A percentile compares a stretch with the other conserved stretches of the same genome.
These are phyloP conservation scores for Aphidius ervi DNA, from an alignment of 1,140 invertebrate genomes.

Conservation along the genomic window DNA sequence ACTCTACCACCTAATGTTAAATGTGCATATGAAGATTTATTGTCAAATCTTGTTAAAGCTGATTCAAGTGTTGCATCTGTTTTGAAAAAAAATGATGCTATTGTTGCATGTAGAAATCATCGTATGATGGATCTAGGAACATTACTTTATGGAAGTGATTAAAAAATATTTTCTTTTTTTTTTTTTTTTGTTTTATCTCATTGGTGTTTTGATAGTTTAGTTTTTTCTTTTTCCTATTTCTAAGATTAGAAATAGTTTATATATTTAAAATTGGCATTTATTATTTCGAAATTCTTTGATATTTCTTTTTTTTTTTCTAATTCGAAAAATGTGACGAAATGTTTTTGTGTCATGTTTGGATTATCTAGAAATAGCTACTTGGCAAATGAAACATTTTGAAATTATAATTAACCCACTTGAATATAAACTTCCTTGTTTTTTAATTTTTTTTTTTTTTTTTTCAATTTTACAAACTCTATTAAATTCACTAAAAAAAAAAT, in stretches of 20 bases:
- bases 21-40: constrained; percentile 84
- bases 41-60: constrained; percentile 78
- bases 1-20: constrained; percentile 77
- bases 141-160: constrained; percentile 73
- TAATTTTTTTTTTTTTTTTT: background rate
- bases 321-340: too few species aligned
- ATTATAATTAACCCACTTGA: constrained; percentile 10
- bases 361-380: constrained; percentile 39
- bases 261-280: too few species aligned
- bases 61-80: constrained; percentile 71
- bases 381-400: constrained; percentile 25
- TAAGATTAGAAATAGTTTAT: too few species aligned
- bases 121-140: constrained; percentile 84
- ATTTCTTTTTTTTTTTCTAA: too few species aligned
- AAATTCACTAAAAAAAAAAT: too few species aligned
- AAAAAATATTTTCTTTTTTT: constrained; percentile 36
- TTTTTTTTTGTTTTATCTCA: constrained; percentile 2
- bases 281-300: too few species aligned
- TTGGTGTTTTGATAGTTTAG: too few species aligned
- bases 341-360: too few species aligned
- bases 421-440: background rate
- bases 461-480: too few species aligned
- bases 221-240: too few species aligned
- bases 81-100: constrained; percentile 76
- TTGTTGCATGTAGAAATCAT: constrained; percentile 79